Evolutionary conservation across 2,797 vertebrate species (phyloP).

Genomic region (Mycteria americana): DNA sequence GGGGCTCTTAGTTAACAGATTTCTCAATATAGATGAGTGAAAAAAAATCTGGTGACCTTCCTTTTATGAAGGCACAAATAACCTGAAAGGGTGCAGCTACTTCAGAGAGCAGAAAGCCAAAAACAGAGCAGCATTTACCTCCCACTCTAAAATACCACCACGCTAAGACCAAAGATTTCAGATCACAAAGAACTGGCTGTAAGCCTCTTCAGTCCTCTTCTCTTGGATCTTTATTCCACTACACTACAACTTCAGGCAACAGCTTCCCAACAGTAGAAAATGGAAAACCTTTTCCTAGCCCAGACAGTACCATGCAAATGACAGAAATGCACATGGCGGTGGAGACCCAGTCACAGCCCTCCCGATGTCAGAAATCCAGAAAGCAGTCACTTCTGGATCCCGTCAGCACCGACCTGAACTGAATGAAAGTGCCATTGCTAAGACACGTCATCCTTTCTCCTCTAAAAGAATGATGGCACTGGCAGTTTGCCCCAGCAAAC

Average conservation of each 20-base stretch:
- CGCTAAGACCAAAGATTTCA: not conserved
- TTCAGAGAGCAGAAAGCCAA: not conserved
- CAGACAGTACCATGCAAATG: not conserved
- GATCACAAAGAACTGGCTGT: not conserved
- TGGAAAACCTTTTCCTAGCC: not conserved
- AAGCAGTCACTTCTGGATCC: not conserved
- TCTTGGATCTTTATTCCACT: not conserved
- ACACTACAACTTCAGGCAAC: not conserved
- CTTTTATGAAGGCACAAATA: not conserved
- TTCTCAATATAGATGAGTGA: not conserved
- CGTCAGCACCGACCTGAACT: fast-evolving
- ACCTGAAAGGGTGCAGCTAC: not conserved
- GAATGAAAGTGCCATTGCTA: not conserved
- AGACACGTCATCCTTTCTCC: not conserved
- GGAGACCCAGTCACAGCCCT: not conserved
- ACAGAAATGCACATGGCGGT: not conserved
- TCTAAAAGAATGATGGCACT: fast-evolving
- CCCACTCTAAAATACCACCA: not conserved
- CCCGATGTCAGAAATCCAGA: fast-evolving
- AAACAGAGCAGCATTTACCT: not conserved
- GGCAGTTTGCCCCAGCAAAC: not conserved
- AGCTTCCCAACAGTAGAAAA: not conserved
- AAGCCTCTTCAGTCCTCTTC: not conserved
- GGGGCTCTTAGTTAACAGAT: not conserved
- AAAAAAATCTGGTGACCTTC: not conserved